phyloP scores from a whole-genome alignment of 1,140 invertebrate species.

The Heliconius nattereri region DNA sequence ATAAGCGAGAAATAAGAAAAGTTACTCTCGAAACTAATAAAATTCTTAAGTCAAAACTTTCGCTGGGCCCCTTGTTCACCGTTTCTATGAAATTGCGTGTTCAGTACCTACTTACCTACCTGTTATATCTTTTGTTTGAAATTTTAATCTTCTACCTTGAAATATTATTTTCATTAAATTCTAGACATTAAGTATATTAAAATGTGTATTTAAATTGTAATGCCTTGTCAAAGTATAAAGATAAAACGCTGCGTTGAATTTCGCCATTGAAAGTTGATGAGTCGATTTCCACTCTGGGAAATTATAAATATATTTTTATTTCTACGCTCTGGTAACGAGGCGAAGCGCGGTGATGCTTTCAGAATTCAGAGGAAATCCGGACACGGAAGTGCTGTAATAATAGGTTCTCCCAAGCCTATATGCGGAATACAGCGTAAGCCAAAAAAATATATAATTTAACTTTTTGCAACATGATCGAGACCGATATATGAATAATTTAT shows the following conservation, averaged over 20 bases:
- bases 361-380: no score
- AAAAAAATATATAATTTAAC: neutral
- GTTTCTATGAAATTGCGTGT: slow-evolving; percentile 31
- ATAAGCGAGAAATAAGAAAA: slow-evolving; percentile 40
- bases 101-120: slow-evolving; percentile 23
- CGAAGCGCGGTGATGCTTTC: no score
- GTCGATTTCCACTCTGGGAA: no score
- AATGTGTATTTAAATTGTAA: neutral
- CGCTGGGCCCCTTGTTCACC: slow-evolving; percentile 25
- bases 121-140: slow-evolving; percentile 5
- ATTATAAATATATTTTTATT: no score
- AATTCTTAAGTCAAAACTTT: slow-evolving; percentile 47
- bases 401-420: no score
- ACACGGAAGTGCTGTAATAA: no score
- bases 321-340: no score
- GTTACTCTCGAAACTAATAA: slow-evolving; percentile 47
- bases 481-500: neutral
- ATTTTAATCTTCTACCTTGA: slow-evolving; percentile 4
- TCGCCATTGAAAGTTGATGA: neutral
- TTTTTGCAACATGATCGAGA: neutral
- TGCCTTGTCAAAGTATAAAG: neutral
- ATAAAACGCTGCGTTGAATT: neutral
- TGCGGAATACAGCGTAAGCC: no score
- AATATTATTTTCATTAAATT: neutral
- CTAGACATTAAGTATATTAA: neutral